phyloP scores from a whole-genome alignment of 2,797 vertebrate genomes.

The Lophius americanus region DNA sequence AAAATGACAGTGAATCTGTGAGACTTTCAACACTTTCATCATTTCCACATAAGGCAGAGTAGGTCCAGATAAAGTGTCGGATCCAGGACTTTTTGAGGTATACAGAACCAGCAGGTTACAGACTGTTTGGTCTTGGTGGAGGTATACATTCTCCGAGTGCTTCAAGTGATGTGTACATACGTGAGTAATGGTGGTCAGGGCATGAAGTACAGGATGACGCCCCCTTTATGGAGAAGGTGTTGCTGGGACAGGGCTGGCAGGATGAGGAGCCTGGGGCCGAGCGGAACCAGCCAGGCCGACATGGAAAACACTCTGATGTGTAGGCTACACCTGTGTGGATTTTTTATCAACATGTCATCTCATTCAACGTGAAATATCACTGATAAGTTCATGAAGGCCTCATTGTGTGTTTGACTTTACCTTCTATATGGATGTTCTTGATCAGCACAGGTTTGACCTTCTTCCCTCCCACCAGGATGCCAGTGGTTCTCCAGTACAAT shows the following conservation, averaged over 20 bases:
- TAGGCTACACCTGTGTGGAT: constrained; percentile 90
- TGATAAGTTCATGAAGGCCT: background rate
- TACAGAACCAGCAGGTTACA: too few relatives aligned
- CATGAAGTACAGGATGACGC: constrained; percentile 88
- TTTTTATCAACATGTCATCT: background rate
- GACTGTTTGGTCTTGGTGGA: too few relatives aligned
- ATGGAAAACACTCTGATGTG: constrained; percentile 94
- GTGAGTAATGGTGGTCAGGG: constrained; percentile 87
- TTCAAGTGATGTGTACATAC: constrained; percentile 65
- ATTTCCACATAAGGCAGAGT: too few relatives aligned
- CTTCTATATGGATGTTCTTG: constrained; percentile 95
- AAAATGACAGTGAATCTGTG: too few relatives aligned
- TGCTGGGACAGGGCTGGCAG: constrained; percentile 89
- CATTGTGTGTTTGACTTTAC: constrained; percentile 66
- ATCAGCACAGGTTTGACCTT: constrained; percentile 93
- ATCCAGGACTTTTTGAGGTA: too few relatives aligned
- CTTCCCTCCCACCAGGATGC: constrained; percentile 92
- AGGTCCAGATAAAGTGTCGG: too few relatives aligned
- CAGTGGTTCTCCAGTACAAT: constrained; percentile 97
- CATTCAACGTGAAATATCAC: background rate
- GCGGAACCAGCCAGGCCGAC: constrained; percentile 94
- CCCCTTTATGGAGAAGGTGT: constrained; percentile 91
- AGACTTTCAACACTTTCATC: too few relatives aligned
- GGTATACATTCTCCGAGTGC: too few relatives aligned
- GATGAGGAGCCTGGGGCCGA: constrained; percentile 85